These are phyloP conservation scores for Pissodes strobi DNA, from an alignment of 1,140 invertebrate species.

Conservation along the genomic window DNA sequence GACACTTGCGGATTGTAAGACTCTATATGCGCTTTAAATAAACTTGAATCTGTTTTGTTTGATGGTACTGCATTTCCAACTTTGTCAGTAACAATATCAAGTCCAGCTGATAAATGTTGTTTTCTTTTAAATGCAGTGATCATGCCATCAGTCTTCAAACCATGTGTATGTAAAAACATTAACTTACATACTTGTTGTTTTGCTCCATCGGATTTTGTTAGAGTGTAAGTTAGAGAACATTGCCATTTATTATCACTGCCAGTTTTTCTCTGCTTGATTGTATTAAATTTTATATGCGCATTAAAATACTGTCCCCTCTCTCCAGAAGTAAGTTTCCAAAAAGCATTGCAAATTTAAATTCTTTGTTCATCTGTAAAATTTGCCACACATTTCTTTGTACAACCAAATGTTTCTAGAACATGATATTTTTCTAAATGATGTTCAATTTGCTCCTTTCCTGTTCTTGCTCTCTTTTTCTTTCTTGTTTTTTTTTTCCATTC, in stretches of 20 bases:
- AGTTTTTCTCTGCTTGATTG: not conserved
- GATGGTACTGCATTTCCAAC: not conserved
- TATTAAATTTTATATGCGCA: conserved; percentile 4
- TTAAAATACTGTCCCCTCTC: conserved; percentile 7
- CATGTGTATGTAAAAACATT: conserved; percentile 9
- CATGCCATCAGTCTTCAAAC: conserved; percentile 8
- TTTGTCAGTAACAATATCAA: conserved; percentile 1
- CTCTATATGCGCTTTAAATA: conserved; percentile 7
- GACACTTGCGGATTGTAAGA: conserved; percentile 10
- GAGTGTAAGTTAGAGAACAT: conserved; percentile 1
- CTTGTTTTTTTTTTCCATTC: too few relatives aligned
- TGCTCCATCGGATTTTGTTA: not conserved
- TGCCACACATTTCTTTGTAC: not conserved
- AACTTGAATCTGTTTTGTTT: conserved; percentile 1
- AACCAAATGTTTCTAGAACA: too few relatives aligned
- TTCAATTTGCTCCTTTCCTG: conserved; percentile 2
- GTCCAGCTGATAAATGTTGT: not conserved
- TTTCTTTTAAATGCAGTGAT: conserved; percentile 6
- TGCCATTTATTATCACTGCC: conserved; percentile 5
- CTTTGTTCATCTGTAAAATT: not conserved
- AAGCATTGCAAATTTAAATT: not conserved
- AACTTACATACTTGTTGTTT: conserved; percentile 1
- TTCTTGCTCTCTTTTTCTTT: conserved; percentile 8
- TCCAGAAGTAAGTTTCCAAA: conserved; percentile 5
- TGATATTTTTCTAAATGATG: conserved; percentile 7